Percentiles rank a stretch among this genome's conserved stretches.
Evolutionary conservation across 1,140 invertebrate genomes (phyloP).

Genomic region (Scaptodrosophila lebanonensis): DNA sequence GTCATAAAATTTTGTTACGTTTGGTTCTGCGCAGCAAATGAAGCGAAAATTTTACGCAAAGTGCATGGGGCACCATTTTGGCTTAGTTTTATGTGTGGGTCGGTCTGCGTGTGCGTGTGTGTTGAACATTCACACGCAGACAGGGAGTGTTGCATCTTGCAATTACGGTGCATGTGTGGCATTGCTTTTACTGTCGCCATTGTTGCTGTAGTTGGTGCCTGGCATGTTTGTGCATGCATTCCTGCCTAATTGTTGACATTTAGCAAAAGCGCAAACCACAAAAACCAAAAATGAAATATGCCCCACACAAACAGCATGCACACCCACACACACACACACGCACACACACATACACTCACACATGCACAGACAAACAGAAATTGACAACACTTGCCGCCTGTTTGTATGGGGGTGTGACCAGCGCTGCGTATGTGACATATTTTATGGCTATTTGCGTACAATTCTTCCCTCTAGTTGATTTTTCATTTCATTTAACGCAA

Average conservation of each 20-base stretch:
- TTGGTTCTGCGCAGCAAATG: slow-evolving; percentile 6
- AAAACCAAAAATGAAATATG: slow-evolving; percentile 23
- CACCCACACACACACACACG: slow-evolving; percentile 8
- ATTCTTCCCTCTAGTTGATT: no score
- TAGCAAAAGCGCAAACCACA: slow-evolving; percentile 15
- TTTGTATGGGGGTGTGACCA: no score
- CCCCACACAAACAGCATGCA: slow-evolving; percentile 6
- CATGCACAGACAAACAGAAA: not conserved
- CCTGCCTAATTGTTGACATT: slow-evolving; percentile 16
- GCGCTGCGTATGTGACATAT: no score
- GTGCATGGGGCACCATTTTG: slow-evolving; percentile 1
- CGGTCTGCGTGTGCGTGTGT: not conserved
- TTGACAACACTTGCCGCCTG: slow-evolving; percentile 2
- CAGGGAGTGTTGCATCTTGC: slow-evolving; percentile 3
- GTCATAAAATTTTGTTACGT: slow-evolving; percentile 19
- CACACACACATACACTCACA: not conserved
- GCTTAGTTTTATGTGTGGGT: slow-evolving; percentile 3
- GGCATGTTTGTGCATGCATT: slow-evolving; percentile 4
- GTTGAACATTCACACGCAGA: no score
- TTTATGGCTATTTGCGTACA: no score
- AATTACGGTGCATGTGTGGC: slow-evolving; percentile 5
- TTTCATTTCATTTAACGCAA: no score
- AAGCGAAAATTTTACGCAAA: slow-evolving; percentile 13
- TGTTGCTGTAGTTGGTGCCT: not conserved
- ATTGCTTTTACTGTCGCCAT: not conserved